Evolutionary conservation across 1,140 invertebrate species (phyloP), one percentile per base, ranked within the genome.

Genomic region (Pissodes strobi): DNA sequence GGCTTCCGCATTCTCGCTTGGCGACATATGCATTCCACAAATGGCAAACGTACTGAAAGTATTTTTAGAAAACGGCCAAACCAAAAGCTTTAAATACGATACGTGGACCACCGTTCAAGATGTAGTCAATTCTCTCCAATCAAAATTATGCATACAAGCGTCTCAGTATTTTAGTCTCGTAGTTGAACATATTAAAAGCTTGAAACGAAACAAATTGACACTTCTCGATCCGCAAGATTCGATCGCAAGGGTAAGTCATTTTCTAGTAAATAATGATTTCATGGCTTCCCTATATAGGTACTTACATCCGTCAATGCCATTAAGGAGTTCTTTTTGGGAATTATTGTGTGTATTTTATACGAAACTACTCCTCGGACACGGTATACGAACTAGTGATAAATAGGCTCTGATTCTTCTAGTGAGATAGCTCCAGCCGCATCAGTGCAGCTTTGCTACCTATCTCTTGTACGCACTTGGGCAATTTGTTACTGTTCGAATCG

Each of bases 41-140:
- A 92, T 95, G 87, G 93, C 93, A 9, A 95, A 94, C 79, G 93
- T 96, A 8, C 83, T 96, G 19, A 94, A 95, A 80, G 92, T 94
- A 27, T 96, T 95, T 76, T 81, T 96, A 19, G 94, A 97, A 79
- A 97, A 96, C 77, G 93, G 94, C 2, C 94, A 96, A 79, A 96
- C 94, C 2, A 95, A 95, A 79, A 95, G 92, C n/a, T 97, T 97
- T 79, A 95, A 95, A 77, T 97, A 97, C 76, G 93, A 97, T 79
- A 86, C 88, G 19, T 91, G 86, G 46, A 97, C 94, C 12, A 92
- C 90, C 2, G 93, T 96, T 0, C 86, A 90, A 67, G 92, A 95
- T 79, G 93, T 97, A 45, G 84, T 95, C 6, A 82, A 87, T 55
- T 93, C 91, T 9, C 79, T 97, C 48, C 87, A 92, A 75, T 88